These are phyloP conservation scores for Peromyscus californicus DNA, from an alignment of 2,113 vertebrate species.

Conservation along the genomic window DNA sequence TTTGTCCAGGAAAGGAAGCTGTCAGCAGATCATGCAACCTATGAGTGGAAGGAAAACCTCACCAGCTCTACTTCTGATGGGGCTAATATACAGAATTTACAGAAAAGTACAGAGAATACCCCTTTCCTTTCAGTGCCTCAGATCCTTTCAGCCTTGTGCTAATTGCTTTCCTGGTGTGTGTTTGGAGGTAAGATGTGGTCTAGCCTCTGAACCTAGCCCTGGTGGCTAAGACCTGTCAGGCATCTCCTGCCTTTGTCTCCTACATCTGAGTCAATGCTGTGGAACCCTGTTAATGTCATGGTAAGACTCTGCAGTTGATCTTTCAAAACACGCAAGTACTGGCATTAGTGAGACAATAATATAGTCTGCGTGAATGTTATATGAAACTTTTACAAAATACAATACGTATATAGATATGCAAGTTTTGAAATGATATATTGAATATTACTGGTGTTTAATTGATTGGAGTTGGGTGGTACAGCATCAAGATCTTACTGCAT, in stretches of 20 bases:
- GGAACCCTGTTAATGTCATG: accelerated
- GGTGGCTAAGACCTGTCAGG: background rate
- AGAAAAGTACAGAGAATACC: background rate
- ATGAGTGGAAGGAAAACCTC: background rate
- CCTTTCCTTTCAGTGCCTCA: background rate
- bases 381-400: background rate
- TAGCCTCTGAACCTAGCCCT: background rate
- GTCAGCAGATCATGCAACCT: background rate
- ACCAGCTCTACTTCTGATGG: background rate
- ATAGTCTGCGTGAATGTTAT: too few relatives aligned
- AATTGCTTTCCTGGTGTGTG: background rate
- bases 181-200: background rate
- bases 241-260: too few relatives aligned
- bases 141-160: background rate
- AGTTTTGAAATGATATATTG: background rate
- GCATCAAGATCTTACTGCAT: background rate
- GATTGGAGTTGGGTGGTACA: background rate
- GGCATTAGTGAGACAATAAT: too few relatives aligned
- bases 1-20: background rate
- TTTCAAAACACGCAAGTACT: background rate
- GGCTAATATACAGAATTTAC: background rate
- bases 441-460: background rate
- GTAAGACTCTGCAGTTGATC: background rate
- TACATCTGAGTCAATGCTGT: background rate
- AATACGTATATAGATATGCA: background rate